These are phyloP conservation scores for Labrus mixtus DNA, from an alignment of 2,113 vertebrate species.

Conservation along the genomic window DNA sequence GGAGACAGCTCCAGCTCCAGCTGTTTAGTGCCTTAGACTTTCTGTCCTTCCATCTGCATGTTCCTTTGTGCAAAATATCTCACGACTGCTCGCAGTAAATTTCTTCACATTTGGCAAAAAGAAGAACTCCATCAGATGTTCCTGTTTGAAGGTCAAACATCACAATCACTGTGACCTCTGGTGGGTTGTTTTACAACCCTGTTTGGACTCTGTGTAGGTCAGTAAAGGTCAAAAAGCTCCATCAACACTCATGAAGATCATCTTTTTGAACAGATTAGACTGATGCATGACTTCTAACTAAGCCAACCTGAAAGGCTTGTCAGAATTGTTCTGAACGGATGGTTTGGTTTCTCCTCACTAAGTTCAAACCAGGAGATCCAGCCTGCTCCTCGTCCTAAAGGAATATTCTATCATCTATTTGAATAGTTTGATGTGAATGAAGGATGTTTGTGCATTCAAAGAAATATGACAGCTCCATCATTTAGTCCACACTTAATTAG, in stretches of 20 bases:
- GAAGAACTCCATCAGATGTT: neutral
- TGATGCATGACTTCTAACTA: too few species aligned
- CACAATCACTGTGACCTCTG: too few species aligned
- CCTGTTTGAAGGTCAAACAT: too few species aligned
- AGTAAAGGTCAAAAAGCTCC: too few species aligned
- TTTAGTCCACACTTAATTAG: neutral
- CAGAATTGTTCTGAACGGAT: too few species aligned
- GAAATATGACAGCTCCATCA: constrained; percentile 8
- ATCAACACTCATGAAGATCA: too few species aligned
- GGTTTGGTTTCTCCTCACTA: too few species aligned
- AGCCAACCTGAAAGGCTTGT: too few species aligned
- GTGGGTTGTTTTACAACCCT: too few species aligned
- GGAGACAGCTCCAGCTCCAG: neutral
- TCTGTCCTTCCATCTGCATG: neutral
- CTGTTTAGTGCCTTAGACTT: neutral
- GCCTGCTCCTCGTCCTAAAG: neutral
- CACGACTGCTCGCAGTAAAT: neutral
- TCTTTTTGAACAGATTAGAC: too few species aligned
- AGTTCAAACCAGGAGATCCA: neutral
- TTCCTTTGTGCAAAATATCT: too few species aligned
- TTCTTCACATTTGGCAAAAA: neutral
- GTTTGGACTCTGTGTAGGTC: too few species aligned
- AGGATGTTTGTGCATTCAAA: constrained; percentile 36
- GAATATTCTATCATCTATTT: neutral
- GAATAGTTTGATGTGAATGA: constrained; percentile 11